Evolutionary conservation across 2,113 vertebrate genomes (phyloP).

Genomic region (Recurvirostra avosetta): DNA sequence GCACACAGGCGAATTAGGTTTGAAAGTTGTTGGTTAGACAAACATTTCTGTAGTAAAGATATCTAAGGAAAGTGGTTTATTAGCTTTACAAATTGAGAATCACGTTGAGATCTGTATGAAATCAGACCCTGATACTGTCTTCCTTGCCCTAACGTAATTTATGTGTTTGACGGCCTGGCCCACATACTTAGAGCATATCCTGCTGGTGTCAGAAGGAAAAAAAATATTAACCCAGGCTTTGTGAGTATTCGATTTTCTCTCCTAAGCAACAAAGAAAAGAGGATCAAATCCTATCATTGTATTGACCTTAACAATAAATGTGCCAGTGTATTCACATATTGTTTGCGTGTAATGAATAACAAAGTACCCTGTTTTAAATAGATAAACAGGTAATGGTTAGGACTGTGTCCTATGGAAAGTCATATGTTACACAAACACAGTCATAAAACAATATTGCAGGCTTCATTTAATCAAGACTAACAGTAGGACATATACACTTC

Average conservation of each 20-base stretch:
- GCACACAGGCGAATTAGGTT: neutral
- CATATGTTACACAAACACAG: slow-evolving; percentile 44
- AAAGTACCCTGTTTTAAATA: slow-evolving; percentile 42
- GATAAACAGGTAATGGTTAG: slow-evolving; percentile 59
- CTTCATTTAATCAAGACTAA: slow-evolving; percentile 51
- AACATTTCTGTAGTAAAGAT: slow-evolving; percentile 1
- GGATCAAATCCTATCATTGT: slow-evolving; percentile 34
- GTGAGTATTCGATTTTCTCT: slow-evolving; percentile 6
- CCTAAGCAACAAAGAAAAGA: slow-evolving; percentile 21
- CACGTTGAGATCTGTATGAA: slow-evolving; percentile 13
- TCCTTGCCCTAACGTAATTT: slow-evolving; percentile 19
- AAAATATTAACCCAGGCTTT: neutral
- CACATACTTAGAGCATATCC: neutral
- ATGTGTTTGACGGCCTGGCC: slow-evolving; percentile 5
- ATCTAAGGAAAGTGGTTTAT: slow-evolving; percentile 21
- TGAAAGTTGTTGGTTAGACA: slow-evolving; percentile 28
- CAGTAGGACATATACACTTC: neutral
- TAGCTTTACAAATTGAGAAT: slow-evolving; percentile 59
- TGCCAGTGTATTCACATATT: slow-evolving; percentile 14
- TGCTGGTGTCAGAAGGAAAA: slow-evolving; percentile 4
- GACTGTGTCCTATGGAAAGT: slow-evolving; percentile 33
- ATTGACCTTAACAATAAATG: slow-evolving; percentile 65
- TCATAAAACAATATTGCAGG: slow-evolving; percentile 32
- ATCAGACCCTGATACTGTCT: slow-evolving; percentile 22
- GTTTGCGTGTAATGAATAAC: slow-evolving; percentile 40